phyloP scores from a whole-genome alignment of 2,888 invertebrate species.

The Nomada hirtipes region DNA sequence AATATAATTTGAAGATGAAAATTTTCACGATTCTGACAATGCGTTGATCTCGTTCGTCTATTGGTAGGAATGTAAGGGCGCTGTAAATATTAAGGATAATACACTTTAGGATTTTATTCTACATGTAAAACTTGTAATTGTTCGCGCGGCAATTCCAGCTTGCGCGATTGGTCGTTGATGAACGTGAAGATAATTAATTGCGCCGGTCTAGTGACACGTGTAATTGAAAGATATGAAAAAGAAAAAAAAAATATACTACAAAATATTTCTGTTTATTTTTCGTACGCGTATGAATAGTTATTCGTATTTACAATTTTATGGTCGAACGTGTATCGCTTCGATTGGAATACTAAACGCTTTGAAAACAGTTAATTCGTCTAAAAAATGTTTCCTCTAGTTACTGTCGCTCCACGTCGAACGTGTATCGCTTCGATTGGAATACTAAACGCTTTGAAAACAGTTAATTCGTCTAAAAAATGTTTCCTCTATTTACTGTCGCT shows the following conservation, averaged over 20 bases:
- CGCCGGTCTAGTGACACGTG: slow-evolving; percentile 1
- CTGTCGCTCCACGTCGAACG: neutral
- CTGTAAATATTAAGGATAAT: neutral
- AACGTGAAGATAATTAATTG: neutral
- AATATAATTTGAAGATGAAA: too few species aligned
- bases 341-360: neutral
- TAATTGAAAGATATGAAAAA: neutral
- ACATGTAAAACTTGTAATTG: slow-evolving; percentile 26
- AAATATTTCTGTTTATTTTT: slow-evolving; percentile 19
- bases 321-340: neutral
- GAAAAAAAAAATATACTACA: slow-evolving; percentile 26
- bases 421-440: neutral
- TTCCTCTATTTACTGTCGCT: neutral
- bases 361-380: neutral
- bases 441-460: neutral
- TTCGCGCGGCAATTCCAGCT: slow-evolving; percentile 25
- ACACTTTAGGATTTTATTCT: neutral
- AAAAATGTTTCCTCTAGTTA: neutral
- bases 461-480: slow-evolving; percentile 1
- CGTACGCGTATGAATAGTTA: slow-evolving; percentile 1
- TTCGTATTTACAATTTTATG: slow-evolving; percentile 27
- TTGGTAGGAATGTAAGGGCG: neutral
- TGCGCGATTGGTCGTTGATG: slow-evolving; percentile 6
- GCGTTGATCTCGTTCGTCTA: neutral
- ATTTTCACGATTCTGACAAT: neutral